Percentiles rank a stretch among this genome's conserved stretches.
phyloP scores from a whole-genome alignment of 2,888 invertebrate genomes.

The Apotomis capreana region DNA sequence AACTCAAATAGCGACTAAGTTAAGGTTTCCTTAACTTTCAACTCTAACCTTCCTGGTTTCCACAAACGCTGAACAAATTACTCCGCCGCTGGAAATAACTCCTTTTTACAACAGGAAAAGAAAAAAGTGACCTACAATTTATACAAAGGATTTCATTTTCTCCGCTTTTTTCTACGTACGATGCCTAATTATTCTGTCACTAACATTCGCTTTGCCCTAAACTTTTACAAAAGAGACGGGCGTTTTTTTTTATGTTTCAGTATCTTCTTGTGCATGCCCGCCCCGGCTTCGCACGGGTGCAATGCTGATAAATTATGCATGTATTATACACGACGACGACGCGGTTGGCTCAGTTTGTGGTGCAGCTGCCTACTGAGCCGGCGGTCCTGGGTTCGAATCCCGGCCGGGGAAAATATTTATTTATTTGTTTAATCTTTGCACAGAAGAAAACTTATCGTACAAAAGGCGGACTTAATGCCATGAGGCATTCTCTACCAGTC shows the following conservation, averaged over 20 bases:
- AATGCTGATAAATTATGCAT: too few species aligned
- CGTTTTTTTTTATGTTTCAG: not conserved
- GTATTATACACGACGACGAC: too few species aligned
- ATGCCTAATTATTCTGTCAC: constrained; percentile 57
- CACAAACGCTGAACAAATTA: constrained; percentile 11
- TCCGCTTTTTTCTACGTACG: constrained; percentile 47
- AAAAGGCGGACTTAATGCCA: too few species aligned
- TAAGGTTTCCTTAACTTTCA: not conserved
- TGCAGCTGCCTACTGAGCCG: too few species aligned
- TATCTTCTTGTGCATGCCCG: not conserved
- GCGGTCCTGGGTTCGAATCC: too few species aligned
- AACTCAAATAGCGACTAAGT: not conserved
- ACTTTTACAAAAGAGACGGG: constrained; percentile 46
- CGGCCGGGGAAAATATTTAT: too few species aligned
- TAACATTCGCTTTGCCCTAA: constrained; percentile 53
- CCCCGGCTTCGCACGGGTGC: too few species aligned
- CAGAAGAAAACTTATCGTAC: too few species aligned
- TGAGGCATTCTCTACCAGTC: too few species aligned
- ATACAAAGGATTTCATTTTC: constrained; percentile 54
- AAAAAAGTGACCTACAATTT: constrained; percentile 40
- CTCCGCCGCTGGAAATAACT: not conserved
- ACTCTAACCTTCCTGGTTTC: constrained; percentile 1
- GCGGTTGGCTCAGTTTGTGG: too few species aligned
- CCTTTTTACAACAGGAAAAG: constrained; percentile 16
- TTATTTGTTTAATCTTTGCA: too few species aligned